A percentile compares a stretch with the other conserved stretches of the same genome.
These are phyloP conservation scores for Columba guinea DNA, from an alignment of 2,797 vertebrate species.

Conservation along the genomic window DNA sequence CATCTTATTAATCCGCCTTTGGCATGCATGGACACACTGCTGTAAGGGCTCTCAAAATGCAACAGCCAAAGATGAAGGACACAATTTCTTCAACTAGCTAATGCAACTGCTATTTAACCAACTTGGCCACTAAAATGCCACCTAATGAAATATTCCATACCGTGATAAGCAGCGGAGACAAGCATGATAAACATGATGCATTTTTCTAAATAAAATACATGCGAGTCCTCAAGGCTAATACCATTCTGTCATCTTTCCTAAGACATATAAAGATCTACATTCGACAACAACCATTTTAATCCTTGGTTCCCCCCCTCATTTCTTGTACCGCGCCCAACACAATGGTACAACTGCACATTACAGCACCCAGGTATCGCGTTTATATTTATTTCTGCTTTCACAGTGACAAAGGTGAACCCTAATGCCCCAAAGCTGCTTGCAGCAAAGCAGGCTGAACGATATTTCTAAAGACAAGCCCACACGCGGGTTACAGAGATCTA, in stretches of 20 bases:
- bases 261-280: background rate
- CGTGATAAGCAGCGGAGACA: slow-evolving; percentile 29
- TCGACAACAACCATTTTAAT: slow-evolving; percentile 63
- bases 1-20: slow-evolving; percentile 40
- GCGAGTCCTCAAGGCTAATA: background rate
- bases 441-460: background rate
- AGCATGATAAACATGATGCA: background rate
- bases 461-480: slow-evolving; percentile 7
- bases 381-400: slow-evolving; percentile 45
- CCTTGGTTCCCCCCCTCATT: background rate
- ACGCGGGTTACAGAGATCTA: slow-evolving; percentile 12
- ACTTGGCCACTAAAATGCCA: slow-evolving; percentile 25
- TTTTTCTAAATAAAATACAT: slow-evolving; percentile 1
- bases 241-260: background rate
- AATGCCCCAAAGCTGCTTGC: slow-evolving; percentile 22
- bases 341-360: slow-evolving; percentile 41
- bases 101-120: slow-evolving; percentile 42
- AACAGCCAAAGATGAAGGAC: slow-evolving; percentile 38
- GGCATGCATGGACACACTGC: slow-evolving; percentile 12
- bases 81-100: slow-evolving; percentile 54
- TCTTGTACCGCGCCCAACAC: slow-evolving; percentile 59
- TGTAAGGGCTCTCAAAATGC: slow-evolving; percentile 20
- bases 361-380: slow-evolving; percentile 4
- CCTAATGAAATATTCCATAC: slow-evolving; percentile 12
- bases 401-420: slow-evolving; percentile 43